A percentile compares a stretch with the other conserved stretches of the same genome.
Evolutionary conservation across 1,140 invertebrate genomes (phyloP).

Genomic region (Sitophilus oryzae): DNA sequence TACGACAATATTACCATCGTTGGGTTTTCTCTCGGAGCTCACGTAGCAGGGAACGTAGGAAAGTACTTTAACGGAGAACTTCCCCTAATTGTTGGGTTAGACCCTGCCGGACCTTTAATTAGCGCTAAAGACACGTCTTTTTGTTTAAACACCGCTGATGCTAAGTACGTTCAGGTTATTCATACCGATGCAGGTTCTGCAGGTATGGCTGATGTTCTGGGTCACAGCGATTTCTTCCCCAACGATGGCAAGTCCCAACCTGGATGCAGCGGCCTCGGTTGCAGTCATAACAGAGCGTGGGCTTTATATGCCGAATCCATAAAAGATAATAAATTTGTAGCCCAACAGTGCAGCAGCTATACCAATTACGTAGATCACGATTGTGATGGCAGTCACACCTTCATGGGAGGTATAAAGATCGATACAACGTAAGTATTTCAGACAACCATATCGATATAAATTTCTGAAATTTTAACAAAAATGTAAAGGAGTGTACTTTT

Average conservation of each 20-base stretch:
- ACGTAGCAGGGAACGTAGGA: slow-evolving; percentile 57
- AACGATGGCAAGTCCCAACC: slow-evolving; percentile 53
- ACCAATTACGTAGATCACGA: not conserved
- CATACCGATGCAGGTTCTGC: slow-evolving; percentile 61
- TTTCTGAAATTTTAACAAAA: too few species aligned
- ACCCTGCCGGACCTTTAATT: slow-evolving; percentile 52
- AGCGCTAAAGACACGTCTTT: not conserved
- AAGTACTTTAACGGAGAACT: slow-evolving; percentile 40
- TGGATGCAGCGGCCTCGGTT: not conserved
- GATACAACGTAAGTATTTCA: not conserved
- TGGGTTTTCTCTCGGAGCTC: slow-evolving; percentile 63
- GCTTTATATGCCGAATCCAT: not conserved
- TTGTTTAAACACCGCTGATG: not conserved
- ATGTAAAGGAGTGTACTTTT: too few species aligned
- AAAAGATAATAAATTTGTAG: not conserved
- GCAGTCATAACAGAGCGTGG: not conserved
- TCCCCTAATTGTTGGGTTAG: slow-evolving; percentile 43
- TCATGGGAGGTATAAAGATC: not conserved
- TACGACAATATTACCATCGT: slow-evolving; percentile 51
- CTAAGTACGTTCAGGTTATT: slow-evolving; percentile 42
- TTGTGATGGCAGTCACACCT: not conserved
- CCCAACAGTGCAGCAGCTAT: not conserved
- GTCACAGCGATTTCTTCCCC: slow-evolving; percentile 62
- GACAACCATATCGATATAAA: not conserved
- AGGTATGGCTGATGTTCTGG: slow-evolving; percentile 50